Evolutionary conservation across 37 sponge, comb jelly and placozoan genomes (phyloP), one percentile per base, ranked within the genome.

Genomic region (Axinella damicornis): DNA sequence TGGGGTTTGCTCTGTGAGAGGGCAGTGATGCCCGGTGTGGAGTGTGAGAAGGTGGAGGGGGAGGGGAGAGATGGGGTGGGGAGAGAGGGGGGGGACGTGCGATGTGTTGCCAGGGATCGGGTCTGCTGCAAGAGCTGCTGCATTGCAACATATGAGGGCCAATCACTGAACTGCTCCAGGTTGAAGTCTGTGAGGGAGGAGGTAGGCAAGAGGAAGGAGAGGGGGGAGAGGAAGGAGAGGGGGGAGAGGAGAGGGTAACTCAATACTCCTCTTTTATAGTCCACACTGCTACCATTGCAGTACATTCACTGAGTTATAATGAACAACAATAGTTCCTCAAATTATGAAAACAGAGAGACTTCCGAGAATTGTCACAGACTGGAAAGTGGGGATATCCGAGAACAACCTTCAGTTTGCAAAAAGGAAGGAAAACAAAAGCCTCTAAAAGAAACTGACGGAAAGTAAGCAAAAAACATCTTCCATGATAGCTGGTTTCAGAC

Each of bases 131-230:
- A 35, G 32, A 27, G 75, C 30, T 74, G 55, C 16, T 74, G 75
- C 75, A 74, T 74, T 28, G 75, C 75, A 20, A 31, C 28, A 55
- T 53, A 53, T 32, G 22, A 25, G 14, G n/a, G 15, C 75, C 75
- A 74, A 31, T 74, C 75, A 2, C 57, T 25, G 2, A 55, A 53
- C 57, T 74, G 75, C 25, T 74, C 75, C n/a, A 55, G 57, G 17
- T 13, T 21, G 0, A 71, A 39, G 40, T 71, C 72, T 71, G 72
- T 56, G 31, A 12, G 4, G 28, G 67, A n/a, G 85, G 35, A 12
- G 63, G 62, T 5, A 24, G 81, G 31, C 37, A 66, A 56, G 35
- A 32, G 37, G 28, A 2, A 57, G 1, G 58, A 13, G 22, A 46
- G 59, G 31, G 81, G 24, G 6, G 81, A n/a, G 18, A 33, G 67